A percentile compares a stretch with the other conserved stretches of the same genome.
Conservation (phyloP, 2,888 invertebrate genomes). For the Seladonia tumulorum region DNA sequence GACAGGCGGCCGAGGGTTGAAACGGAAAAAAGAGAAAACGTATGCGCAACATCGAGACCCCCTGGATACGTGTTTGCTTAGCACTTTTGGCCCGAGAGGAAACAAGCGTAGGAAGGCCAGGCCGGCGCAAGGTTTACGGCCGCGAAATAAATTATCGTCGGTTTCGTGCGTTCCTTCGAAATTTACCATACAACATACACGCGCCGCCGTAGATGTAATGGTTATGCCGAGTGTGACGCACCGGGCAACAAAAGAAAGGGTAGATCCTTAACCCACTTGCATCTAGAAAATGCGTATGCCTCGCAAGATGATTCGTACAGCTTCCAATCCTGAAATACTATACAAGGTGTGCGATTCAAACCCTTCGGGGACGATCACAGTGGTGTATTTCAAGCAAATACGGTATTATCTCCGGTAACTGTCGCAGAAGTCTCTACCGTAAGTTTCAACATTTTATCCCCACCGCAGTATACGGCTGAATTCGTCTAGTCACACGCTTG, state of each 20-base stretch:
- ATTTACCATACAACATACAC: conserved; percentile 54
- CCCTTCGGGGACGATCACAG: not conserved
- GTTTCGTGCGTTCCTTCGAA: conserved; percentile 70
- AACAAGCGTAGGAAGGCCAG: conserved; percentile 74
- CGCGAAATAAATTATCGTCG: conserved; percentile 77
- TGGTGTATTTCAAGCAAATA: too few relatives aligned
- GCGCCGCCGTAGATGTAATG: conserved; percentile 33
- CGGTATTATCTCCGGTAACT: too few relatives aligned
- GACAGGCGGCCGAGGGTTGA: not conserved
- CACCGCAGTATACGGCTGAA: too few relatives aligned
- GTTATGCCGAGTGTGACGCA: conserved; percentile 19
- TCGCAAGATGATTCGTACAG: not conserved
- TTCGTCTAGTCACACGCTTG: too few relatives aligned
- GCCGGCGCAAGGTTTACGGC: conserved; percentile 74
- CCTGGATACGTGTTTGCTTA: conserved; percentile 73
- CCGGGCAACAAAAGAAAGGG: conserved; percentile 16
- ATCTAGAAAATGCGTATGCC: not conserved
- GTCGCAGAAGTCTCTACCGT: too few relatives aligned
- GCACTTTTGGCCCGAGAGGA: conserved; percentile 72
- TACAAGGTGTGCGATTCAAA: not conserved
- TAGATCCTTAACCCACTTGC: conserved; percentile 29
- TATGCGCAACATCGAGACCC: conserved; percentile 62
- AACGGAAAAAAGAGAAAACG: conserved; percentile 39
- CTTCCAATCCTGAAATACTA: not conserved
- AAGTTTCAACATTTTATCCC: too few relatives aligned